Evolutionary conservation across 1,140 invertebrate genomes (phyloP).

Genomic region (Drosophila pallidifrons): DNA sequence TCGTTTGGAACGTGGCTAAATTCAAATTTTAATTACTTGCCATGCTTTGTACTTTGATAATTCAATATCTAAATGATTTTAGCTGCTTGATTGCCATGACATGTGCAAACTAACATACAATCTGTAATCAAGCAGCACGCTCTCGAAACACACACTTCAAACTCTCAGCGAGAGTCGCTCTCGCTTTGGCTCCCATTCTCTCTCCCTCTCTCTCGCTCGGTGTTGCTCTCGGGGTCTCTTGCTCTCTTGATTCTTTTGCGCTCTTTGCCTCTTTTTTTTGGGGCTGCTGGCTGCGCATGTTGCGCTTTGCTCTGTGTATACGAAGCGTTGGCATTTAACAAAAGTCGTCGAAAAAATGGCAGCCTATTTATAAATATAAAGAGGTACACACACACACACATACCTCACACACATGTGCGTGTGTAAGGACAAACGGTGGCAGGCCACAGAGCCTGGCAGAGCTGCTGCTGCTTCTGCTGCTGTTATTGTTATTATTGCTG

Average conservation of each 20-base stretch:
- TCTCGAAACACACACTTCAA: neutral
- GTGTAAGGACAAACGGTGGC: conserved; percentile 39
- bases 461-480: conserved; percentile 3
- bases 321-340: conserved; percentile 68
- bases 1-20: conserved; percentile 47
- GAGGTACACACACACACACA: neutral
- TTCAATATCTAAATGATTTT: conserved; percentile 30
- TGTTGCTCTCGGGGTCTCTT: neutral
- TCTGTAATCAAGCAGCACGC: conserved; percentile 24
- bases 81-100: conserved; percentile 7
- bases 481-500: conserved; percentile 39
- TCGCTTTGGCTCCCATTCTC: neutral
- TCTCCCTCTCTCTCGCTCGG: neutral
- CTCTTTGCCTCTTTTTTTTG: conserved; percentile 28
- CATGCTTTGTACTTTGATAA: conserved; percentile 11
- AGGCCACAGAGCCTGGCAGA: conserved; percentile 29
- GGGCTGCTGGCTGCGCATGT: conserved; percentile 24
- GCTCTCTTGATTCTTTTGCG: conserved; percentile 37
- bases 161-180: neutral
- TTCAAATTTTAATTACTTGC: neutral
- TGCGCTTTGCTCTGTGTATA: conserved; percentile 60
- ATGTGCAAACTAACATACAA: conserved; percentile 21
- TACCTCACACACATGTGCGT: neutral
- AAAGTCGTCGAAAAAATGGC: conserved; percentile 65
- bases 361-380: conserved; percentile 73